phyloP scores from a whole-genome alignment of 2,797 vertebrate species.

The Acanthornis magna region DNA sequence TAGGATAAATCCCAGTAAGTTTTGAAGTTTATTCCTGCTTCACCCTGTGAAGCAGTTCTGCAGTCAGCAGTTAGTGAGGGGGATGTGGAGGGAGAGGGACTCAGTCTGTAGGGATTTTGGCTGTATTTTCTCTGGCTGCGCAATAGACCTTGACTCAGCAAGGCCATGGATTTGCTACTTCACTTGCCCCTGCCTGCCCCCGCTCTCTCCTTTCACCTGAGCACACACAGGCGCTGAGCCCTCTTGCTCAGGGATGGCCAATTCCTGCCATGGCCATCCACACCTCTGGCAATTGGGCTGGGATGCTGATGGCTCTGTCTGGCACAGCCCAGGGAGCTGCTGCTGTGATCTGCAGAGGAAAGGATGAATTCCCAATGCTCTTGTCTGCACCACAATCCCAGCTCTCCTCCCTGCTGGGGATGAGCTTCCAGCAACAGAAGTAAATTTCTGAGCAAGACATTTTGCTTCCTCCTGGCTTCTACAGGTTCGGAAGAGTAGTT shows the following conservation, averaged over 20 bases:
- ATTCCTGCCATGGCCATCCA: background rate
- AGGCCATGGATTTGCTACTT: background rate
- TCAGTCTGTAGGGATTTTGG: background rate
- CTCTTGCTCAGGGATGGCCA: background rate
- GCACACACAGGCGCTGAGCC: background rate
- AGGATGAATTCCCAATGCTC: accelerated
- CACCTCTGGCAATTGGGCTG: background rate
- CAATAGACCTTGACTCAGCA: background rate
- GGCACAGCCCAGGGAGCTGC: background rate
- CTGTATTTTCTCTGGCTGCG: background rate
- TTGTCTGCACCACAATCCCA: background rate
- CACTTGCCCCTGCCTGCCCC: background rate
- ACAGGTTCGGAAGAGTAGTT: background rate
- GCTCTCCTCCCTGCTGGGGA: background rate
- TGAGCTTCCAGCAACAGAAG: background rate
- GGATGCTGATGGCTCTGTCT: background rate
- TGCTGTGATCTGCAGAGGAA: background rate
- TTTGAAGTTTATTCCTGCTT: background rate
- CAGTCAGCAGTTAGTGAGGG: accelerated
- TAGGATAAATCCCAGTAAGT: background rate
- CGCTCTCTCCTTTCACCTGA: background rate
- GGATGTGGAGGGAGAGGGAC: background rate
- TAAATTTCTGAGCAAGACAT: background rate
- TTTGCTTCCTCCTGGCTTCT: background rate
- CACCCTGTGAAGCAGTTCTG: background rate